Base-by-base conservation (phyloP, 2,888 invertebrate species). In the Latrodectus elegans region DNA sequence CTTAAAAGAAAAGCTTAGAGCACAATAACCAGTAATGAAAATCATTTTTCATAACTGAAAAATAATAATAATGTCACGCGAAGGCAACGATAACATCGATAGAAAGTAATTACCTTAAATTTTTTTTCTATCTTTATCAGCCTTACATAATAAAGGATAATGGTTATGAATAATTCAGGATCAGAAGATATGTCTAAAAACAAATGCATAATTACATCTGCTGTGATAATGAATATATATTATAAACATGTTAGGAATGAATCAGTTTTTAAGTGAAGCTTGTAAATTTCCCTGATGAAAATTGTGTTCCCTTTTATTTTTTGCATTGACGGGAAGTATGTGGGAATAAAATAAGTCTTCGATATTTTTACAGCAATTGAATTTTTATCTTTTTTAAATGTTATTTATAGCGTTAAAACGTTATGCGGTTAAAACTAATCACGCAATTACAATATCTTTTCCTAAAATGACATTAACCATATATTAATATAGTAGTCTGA, bases 21-120 rank as follows among this genome's bases (percentile, higher is more conserved):
- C 38, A 80, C 71, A 72, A 70, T 72, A 80, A 80, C 71, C 64
- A 71, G 64, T 80, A 80, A 80, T 80, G 79, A 80, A 71, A 80
- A 68, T 64, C 79, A 72, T 80, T 80, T 72, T 72, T 80, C 79
- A 80, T 64, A 49, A 71, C 60, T 38, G 10, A 53, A 60, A 60
- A 60, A 38, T 38, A 38, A 38, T 38, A n/a, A 10, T 71, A 15
- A 49, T 71, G 79, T 80, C 79, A 80, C 72, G 64, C 72, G 14
- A 64, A 26, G 70, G 55, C 64, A 80, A 60, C 53, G 72, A 60
- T 60, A 49, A 38, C 38, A 55, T 70, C 68, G 60, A 60, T 15
- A 60, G 60, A 60, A 60, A 60, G 12, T 60, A 60, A 60, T 60
- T 60, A 12, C 60, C 60, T 11, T 11, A 15, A 12, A 60, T 10